A percentile compares a stretch with the other conserved stretches of the same genome.
Conservation (phyloP, 2,113 vertebrate species). For the Hylia prasina region DNA sequence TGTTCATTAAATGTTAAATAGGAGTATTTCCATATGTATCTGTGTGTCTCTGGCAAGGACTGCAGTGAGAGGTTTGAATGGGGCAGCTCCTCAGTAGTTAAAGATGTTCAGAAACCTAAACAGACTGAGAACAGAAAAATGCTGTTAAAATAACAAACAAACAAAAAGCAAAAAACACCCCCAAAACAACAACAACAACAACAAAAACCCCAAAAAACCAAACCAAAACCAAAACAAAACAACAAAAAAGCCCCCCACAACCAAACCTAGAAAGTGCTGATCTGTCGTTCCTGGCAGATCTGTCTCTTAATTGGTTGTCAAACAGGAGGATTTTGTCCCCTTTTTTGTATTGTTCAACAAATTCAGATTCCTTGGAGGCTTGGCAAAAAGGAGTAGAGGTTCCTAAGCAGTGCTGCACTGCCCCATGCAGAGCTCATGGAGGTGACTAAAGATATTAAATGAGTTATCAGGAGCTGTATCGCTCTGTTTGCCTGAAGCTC, state of each 20-base stretch:
- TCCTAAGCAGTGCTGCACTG: background rate
- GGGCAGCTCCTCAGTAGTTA: background rate
- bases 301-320: background rate
- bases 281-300: background rate
- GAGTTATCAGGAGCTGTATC: background rate
- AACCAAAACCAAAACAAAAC: background rate
- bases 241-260: no score
- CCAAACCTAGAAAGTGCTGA: background rate
- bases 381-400: background rate
- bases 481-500: background rate
- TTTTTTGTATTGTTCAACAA: background rate
- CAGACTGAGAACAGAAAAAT: background rate
- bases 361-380: background rate
- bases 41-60: rapidly evolving
- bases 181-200: background rate
- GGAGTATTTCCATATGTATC: background rate
- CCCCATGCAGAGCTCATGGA: background rate
- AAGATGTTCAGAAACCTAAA: background rate
- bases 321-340: background rate
- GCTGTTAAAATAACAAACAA: background rate
- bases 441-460: background rate
- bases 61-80: background rate
- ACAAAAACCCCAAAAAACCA: background rate
- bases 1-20: background rate
- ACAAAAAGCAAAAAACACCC: background rate